Percentiles rank a stretch among this genome's conserved stretches.
Conservation (phyloP, 2,113 vertebrate species). For the Scopus umbretta region DNA sequence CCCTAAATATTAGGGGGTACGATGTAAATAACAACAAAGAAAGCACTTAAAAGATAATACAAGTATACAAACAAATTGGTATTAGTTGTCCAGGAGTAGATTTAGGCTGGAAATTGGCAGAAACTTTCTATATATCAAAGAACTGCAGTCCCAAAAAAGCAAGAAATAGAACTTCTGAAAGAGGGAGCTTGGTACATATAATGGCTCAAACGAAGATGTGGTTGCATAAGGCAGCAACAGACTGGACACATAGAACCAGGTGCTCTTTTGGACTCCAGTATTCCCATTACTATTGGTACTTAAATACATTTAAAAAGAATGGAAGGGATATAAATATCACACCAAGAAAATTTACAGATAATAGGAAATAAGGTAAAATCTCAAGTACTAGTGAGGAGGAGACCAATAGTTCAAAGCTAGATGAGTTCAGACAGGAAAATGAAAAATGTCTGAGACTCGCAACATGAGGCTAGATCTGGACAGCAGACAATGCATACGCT, state of each 20-base stretch:
- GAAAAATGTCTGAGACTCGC: neutral
- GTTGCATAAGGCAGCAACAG: neutral
- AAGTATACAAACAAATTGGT: neutral
- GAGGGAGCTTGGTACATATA: neutral
- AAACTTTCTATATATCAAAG: neutral
- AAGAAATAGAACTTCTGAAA: neutral
- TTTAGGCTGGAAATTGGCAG: neutral
- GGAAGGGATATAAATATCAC: neutral
- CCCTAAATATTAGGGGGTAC: neutral
- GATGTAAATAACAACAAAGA: neutral
- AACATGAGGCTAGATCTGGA: neutral
- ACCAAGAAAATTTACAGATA: neutral
- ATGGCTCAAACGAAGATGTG: neutral
- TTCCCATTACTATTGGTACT: neutral
- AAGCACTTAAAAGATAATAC: neutral
- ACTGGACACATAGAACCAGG: neutral
- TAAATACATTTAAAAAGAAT: neutral
- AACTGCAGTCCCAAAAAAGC: neutral
- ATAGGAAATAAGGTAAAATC: neutral
- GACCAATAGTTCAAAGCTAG: neutral
- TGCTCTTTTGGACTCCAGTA: neutral
- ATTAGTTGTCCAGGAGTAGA: neutral
- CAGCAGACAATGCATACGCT: accelerated
- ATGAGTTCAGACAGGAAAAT: neutral
- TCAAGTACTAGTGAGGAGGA: neutral